Conservation (phyloP, 2,113 vertebrate genomes). For the Malurus cyaneus region DNA sequence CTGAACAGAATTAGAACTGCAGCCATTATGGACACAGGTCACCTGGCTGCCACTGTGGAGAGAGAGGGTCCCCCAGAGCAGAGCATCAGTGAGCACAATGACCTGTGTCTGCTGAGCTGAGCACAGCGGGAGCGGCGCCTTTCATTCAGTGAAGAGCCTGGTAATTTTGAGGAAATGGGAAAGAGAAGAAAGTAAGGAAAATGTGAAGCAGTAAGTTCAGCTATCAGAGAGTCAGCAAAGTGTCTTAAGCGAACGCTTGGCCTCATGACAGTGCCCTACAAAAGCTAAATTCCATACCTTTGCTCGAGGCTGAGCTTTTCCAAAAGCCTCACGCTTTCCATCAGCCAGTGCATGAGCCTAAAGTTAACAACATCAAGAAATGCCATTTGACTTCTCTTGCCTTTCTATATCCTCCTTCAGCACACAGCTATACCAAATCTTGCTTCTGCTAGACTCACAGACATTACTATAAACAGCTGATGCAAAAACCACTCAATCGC, state of each 20-base stretch:
- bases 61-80: background rate
- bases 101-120: background rate
- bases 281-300: background rate
- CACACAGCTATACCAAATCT: background rate
- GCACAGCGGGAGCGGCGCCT: background rate
- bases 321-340: background rate
- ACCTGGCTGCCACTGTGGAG: background rate
- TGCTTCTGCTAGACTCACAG: background rate
- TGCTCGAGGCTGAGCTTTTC: background rate
- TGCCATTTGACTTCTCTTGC: background rate
- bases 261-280: rapidly evolving
- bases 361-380: background rate
- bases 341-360: background rate
- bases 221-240: background rate
- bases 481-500: background rate
- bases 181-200: background rate
- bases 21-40: background rate
- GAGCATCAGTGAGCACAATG: background rate
- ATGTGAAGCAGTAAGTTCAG: background rate
- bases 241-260: background rate
- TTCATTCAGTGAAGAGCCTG: background rate
- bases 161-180: background rate
- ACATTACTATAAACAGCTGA: background rate
- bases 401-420: background rate
- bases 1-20: background rate